These are phyloP conservation scores for Penelope pileata DNA, from an alignment of 2,113 vertebrate species.

Conservation along the genomic window DNA sequence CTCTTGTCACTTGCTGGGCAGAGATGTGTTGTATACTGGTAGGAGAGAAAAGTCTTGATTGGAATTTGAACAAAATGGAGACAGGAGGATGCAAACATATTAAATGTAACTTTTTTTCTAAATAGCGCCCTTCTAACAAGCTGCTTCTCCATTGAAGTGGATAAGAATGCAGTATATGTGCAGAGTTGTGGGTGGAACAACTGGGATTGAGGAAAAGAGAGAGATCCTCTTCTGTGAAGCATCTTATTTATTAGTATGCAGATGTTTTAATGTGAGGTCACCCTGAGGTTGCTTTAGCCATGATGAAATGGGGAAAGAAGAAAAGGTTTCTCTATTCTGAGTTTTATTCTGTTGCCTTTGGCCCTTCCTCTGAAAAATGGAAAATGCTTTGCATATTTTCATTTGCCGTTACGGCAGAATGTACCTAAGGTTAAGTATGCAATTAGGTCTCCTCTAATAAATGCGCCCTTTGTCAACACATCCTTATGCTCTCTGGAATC, in stretches of 20 bases:
- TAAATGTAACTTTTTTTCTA: neutral
- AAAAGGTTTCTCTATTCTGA: neutral
- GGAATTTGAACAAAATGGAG: neutral
- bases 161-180: neutral
- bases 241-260: neutral
- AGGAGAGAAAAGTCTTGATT: neutral
- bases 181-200: neutral
- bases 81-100: neutral
- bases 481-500: neutral
- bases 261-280: neutral
- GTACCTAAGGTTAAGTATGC: conserved; percentile 36
- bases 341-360: neutral
- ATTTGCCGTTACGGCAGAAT: neutral
- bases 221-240: neutral
- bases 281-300: neutral
- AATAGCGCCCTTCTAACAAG: neutral
- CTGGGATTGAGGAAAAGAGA: neutral
- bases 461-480: neutral
- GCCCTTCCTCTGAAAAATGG: neutral
- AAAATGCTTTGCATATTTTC: neutral
- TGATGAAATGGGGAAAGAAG: neutral
- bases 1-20: neutral
- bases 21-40: neutral
- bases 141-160: neutral
- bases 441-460: conserved; percentile 42